These are phyloP conservation scores for Calliopsis andreniformis DNA, from an alignment of 1,140 invertebrate genomes.

Conservation along the genomic window DNA sequence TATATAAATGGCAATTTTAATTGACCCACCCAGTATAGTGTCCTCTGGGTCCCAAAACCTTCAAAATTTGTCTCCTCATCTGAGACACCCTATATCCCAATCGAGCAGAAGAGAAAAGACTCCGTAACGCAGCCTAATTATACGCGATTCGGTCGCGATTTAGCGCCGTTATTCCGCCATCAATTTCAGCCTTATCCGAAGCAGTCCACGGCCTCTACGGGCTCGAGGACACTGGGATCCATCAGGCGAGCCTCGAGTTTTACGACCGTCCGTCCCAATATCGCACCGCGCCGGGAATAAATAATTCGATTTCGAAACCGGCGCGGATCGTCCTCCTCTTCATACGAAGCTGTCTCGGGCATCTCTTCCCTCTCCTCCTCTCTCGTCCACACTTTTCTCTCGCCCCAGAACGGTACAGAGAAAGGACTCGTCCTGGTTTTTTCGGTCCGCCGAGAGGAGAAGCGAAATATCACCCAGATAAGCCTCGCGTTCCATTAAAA, in stretches of 20 bases:
- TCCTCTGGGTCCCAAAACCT: too few relatives aligned
- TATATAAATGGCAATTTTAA: too few relatives aligned
- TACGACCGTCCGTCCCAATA: slow-evolving; percentile 65
- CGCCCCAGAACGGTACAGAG: not conserved
- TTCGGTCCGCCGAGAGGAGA: too few relatives aligned
- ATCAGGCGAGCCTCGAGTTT: slow-evolving; percentile 60
- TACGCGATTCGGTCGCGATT: slow-evolving; percentile 65
- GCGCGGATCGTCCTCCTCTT: slow-evolving; percentile 21
- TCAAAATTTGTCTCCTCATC: too few relatives aligned
- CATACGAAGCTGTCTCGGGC: not conserved
- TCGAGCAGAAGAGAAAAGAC: not conserved
- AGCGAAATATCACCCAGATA: not conserved
- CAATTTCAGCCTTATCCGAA: slow-evolving; percentile 67
- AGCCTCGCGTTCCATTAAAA: not conserved
- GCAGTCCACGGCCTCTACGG: slow-evolving; percentile 43
- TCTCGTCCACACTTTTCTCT: not conserved
- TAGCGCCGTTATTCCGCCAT: slow-evolving; percentile 66
- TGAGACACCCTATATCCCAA: not conserved
- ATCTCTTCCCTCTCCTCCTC: too few relatives aligned
- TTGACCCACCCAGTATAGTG: too few relatives aligned
- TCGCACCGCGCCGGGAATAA: slow-evolving; percentile 57
- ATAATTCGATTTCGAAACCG: slow-evolving; percentile 66
- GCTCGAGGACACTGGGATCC: slow-evolving; percentile 58
- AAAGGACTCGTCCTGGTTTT: not conserved
- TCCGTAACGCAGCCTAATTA: slow-evolving; percentile 59